Evolutionary conservation across 2,888 invertebrate genomes (phyloP).

Genomic region (Nymphalis c-album): DNA sequence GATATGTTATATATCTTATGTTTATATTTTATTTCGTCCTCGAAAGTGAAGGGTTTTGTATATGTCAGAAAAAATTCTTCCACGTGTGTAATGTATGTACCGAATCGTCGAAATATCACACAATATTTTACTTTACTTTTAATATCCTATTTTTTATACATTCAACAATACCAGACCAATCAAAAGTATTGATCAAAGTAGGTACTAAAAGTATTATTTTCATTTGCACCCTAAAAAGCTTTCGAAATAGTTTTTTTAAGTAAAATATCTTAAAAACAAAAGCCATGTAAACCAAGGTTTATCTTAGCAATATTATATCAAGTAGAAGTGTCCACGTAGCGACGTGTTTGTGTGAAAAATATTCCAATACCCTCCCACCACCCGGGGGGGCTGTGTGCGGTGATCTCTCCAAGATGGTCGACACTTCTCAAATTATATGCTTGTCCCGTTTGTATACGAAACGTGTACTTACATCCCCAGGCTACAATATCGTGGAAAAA

Average conservation of each 20-base stretch:
- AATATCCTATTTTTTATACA: too few relatives aligned
- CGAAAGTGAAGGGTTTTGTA: too few relatives aligned
- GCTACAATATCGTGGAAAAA: constrained; percentile 4
- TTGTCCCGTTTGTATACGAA: constrained; percentile 23
- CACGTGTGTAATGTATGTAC: too few relatives aligned
- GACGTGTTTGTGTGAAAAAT: constrained; percentile 82
- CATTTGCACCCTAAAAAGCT: too few relatives aligned
- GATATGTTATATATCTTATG: too few relatives aligned
- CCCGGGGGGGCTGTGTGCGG: constrained; percentile 51
- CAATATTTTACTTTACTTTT: too few relatives aligned
- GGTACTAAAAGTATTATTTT: neutral
- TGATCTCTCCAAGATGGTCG: constrained; percentile 65
- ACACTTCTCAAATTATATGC: constrained; percentile 38
- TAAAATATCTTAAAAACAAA: neutral
- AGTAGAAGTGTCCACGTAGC: constrained; percentile 79
- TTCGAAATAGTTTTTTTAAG: too few relatives aligned
- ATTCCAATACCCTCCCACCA: constrained; percentile 74
- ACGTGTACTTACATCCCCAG: constrained; percentile 14
- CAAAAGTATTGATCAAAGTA: too few relatives aligned
- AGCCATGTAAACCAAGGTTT: constrained; percentile 56
- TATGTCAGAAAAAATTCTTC: too few relatives aligned
- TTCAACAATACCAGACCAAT: too few relatives aligned
- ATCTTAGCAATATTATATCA: constrained; percentile 75
- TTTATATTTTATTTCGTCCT: too few relatives aligned
- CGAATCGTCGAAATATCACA: too few relatives aligned